A percentile compares a stretch with the other conserved stretches of the same genome.
phyloP scores from a whole-genome alignment of 2,797 vertebrate species.

The Chelonia mydas region DNA sequence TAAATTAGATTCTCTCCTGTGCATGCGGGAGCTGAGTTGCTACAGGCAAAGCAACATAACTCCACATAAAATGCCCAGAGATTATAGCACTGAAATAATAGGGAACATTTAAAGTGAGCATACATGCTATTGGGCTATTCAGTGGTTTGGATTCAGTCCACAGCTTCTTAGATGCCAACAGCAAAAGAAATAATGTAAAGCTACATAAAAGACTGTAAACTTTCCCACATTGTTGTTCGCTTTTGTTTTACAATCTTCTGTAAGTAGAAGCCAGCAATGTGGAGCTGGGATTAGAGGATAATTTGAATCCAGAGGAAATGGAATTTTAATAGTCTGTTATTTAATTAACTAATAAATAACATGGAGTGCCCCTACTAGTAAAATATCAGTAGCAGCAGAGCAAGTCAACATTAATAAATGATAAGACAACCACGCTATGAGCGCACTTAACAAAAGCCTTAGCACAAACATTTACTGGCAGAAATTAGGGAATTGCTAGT shows the following conservation, averaged over 20 bases:
- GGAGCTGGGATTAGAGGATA: conserved; percentile 53
- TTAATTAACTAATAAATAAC: conserved; percentile 77
- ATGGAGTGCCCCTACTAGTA: conserved; percentile 15
- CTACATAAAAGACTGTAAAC: conserved; percentile 26
- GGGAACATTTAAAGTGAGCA: conserved; percentile 48
- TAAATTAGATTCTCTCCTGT: conserved; percentile 11
- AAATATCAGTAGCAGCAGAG: conserved; percentile 22
- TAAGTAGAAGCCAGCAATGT: conserved; percentile 49
- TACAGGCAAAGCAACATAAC: conserved; percentile 34
- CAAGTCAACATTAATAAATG: conserved; percentile 44
- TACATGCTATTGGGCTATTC: conserved; percentile 41
- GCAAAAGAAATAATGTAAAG: conserved; percentile 44
- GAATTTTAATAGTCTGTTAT: conserved; percentile 39
- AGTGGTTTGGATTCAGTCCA: conserved; percentile 68
- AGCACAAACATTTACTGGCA: not conserved
- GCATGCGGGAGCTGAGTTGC: conserved; percentile 40
- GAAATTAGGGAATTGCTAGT: conserved; percentile 17
- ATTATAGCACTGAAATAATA: conserved; percentile 53
- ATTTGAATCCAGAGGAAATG: conserved; percentile 64
- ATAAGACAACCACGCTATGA: conserved; percentile 13
- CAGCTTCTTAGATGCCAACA: conserved; percentile 49
- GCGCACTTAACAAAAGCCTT: conserved; percentile 13
- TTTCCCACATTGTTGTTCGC: conserved; percentile 19
- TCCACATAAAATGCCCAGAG: conserved; percentile 34
- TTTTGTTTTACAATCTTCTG: conserved; percentile 53